Evolutionary conservation across 2,113 vertebrate genomes (phyloP), one percentile per base, ranked within the genome.

Genomic region (Etia nguti): DNA sequence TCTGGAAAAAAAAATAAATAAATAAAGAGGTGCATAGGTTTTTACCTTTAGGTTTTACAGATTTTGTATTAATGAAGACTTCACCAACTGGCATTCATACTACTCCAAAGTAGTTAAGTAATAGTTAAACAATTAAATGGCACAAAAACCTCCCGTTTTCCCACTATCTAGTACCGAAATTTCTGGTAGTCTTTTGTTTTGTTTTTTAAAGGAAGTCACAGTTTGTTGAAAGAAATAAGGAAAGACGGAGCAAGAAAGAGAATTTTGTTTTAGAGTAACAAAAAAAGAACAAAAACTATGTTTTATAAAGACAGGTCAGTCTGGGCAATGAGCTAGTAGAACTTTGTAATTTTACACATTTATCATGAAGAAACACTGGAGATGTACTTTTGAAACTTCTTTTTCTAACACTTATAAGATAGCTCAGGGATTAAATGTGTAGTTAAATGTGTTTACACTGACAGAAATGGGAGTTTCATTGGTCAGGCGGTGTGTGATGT

Each of bases 1-100:
- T 62, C 18, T 11, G 31, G 2, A 0, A 0, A 0, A 0, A 6
- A 36, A 36, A 8, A 36, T 8, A 2, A 8, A 36, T 8, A 2
- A 18, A 6, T 2, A 18, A 62, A 11, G 31, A 62, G 12, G 6
- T n/a, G 59, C 59, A 12, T 12, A 36, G 31, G 31, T 36, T 62
- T 62, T 36, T 36, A 62, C 36, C 59, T 62, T 62, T 62, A 62
- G 10, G 10, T 62, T 36, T 62, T 62, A 36, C 31, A 62, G 0
- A n/a, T 62, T 62, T 62, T 62, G 31, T 36, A 4, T 18, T 36
- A 10, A 36, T 62, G 31, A 62, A 62, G 31, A 62, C 18, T 36
- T 36, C 31, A 62, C 18, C 31, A 36, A 31, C 59, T n/a, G 31
- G 18, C 31, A 62, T 62, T n/a, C 31, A 62, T 62, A n/a, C 59